Conservation (phyloP, 2,888 invertebrate genomes). For the Pomacea canaliculata region DNA sequence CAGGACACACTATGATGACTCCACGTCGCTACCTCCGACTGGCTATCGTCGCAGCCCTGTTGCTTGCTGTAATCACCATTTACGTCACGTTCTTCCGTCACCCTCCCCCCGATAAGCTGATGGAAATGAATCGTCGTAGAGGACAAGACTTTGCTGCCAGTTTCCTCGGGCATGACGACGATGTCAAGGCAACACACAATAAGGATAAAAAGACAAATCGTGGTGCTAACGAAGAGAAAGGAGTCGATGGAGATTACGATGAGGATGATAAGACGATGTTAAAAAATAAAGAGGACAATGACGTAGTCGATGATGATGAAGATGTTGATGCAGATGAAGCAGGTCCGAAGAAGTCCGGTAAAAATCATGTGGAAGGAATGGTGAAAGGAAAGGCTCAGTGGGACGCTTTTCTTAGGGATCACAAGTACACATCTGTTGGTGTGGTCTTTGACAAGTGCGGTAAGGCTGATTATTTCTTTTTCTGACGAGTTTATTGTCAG, state of each 20-base stretch:
- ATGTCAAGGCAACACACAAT: no score
- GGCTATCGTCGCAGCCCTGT: conserved; percentile 1
- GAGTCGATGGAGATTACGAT: conserved; percentile 2
- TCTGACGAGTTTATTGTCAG: neutral
- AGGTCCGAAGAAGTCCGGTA: conserved; percentile 4
- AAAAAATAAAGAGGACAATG: no score
- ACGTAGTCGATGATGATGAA: no score
- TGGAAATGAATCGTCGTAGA: conserved; percentile 26
- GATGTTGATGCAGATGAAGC: neutral
- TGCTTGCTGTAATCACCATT: conserved; percentile 20
- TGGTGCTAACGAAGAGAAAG: neutral
- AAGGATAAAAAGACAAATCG: neutral
- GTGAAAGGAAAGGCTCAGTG: conserved; percentile 41
- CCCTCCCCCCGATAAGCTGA: conserved; percentile 35
- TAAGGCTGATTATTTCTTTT: conserved; percentile 16
- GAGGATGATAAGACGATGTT: neutral
- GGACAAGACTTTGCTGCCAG: neutral
- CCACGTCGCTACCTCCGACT: conserved; percentile 2
- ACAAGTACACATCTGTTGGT: conserved; percentile 51
- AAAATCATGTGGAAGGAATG: conserved; percentile 27
- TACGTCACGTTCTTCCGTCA: conserved; percentile 37
- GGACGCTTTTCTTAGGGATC: conserved; percentile 45
- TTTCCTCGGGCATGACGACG: neutral
- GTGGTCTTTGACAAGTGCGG: conserved; percentile 54
- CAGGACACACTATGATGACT: neutral